Conservation (phyloP, 2,113 vertebrate genomes). For the Cryptotis parvus region DNA sequence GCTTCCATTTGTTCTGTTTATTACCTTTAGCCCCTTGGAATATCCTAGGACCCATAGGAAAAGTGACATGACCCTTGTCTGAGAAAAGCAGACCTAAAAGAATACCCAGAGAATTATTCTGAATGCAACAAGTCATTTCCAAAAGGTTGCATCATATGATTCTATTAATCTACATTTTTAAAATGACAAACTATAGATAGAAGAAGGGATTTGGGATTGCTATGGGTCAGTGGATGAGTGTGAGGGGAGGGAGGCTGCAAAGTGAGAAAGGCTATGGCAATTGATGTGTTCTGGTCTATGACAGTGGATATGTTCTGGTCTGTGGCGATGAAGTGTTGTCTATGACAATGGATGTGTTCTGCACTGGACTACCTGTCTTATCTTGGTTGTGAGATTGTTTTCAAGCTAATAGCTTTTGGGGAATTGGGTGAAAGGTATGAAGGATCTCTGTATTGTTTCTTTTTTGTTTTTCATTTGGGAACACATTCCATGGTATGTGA, state of each 20-base stretch:
- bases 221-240: background rate
- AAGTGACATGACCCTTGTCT: background rate
- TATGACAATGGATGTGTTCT: background rate
- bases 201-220: background rate
- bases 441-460: constrained; percentile 14
- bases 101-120: background rate
- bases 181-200: background rate
- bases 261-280: background rate
- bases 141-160: background rate
- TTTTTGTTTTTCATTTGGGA: background rate
- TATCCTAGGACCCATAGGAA: no score
- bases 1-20: no score
- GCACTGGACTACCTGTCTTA: background rate
- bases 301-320: no score
- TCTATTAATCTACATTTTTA: constrained; percentile 40
- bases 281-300: no score
- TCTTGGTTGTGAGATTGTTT: background rate
- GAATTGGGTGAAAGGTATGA: background rate
- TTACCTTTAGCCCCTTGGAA: no score
- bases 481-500: no score
- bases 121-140: background rate
- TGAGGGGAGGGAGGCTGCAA: no score
- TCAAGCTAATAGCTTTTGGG: background rate
- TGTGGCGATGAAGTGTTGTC: no score
- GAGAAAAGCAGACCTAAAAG: background rate